These are phyloP conservation scores for Bombyx mandarina DNA, from an alignment of 1,140 invertebrate genomes.

Conservation along the genomic window DNA sequence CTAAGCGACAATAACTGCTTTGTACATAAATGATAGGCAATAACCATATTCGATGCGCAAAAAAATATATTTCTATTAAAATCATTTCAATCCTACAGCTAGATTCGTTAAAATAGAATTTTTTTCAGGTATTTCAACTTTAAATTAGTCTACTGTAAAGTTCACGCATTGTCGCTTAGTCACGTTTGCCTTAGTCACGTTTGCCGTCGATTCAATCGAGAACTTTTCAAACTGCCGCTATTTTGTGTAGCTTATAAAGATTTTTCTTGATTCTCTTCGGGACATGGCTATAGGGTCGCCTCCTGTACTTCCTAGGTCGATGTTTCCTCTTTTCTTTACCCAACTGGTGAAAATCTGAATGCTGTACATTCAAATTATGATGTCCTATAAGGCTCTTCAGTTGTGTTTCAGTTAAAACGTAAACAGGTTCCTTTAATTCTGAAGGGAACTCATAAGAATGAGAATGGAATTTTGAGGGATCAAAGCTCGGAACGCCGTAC, in stretches of 20 bases:
- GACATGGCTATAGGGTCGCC: slow-evolving; percentile 28
- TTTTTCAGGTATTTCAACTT: too few species aligned
- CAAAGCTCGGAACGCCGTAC: background rate
- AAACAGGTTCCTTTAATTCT: slow-evolving; percentile 34
- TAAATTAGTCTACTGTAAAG: too few species aligned
- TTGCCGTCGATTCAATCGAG: too few species aligned
- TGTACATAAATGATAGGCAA: too few species aligned
- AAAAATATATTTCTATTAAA: too few species aligned
- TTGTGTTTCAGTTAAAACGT: slow-evolving; percentile 47
- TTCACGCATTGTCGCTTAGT: too few species aligned
- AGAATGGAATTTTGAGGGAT: background rate
- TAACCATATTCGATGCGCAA: too few species aligned
- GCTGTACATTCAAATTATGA: slow-evolving; percentile 51
- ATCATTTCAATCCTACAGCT: too few species aligned
- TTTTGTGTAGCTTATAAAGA: slow-evolving; percentile 28
- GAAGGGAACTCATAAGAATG: background rate
- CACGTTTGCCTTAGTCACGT: too few species aligned
- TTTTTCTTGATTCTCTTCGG: slow-evolving; percentile 30
- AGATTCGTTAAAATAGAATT: too few species aligned
- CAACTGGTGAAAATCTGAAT: slow-evolving; percentile 48
- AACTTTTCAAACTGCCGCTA: slow-evolving; percentile 23
- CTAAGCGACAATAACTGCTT: too few species aligned
- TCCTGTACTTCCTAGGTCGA: slow-evolving; percentile 29
- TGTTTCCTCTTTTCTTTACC: slow-evolving; percentile 21
- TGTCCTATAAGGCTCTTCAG: slow-evolving; percentile 42